phyloP scores from a whole-genome alignment of 2,797 vertebrate species.

The Hippopotamyrus pictus region DNA sequence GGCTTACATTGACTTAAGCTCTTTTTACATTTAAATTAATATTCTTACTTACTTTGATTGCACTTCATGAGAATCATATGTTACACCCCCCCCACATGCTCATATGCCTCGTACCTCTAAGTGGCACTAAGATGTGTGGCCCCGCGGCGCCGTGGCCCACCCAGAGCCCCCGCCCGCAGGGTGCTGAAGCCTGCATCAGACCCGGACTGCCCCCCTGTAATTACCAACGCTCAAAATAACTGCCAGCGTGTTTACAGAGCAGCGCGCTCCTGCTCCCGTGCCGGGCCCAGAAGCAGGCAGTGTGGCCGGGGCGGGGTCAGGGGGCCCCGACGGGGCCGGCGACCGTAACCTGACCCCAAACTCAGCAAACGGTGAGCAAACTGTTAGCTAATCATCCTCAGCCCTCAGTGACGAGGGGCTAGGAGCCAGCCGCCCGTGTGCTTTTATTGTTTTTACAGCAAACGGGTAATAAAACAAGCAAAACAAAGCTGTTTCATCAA shows the following conservation, averaged over 20 bases:
- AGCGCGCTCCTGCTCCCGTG: conserved; percentile 44
- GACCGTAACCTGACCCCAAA: neutral
- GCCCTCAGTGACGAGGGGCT: neutral
- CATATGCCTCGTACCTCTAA: neutral
- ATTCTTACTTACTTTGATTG: neutral
- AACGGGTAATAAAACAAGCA: neutral
- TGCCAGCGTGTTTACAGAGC: conserved; percentile 55
- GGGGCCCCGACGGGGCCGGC: neutral
- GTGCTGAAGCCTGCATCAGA: conserved; percentile 31
- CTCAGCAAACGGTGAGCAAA: neutral
- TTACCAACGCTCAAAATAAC: conserved; percentile 74
- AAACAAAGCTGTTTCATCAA: neutral
- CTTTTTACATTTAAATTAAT: neutral
- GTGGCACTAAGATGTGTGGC: neutral
- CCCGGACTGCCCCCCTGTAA: conserved; percentile 66
- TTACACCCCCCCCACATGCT: neutral
- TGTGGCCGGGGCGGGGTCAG: neutral
- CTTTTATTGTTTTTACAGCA: neutral
- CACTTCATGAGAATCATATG: neutral
- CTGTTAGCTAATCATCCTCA: neutral
- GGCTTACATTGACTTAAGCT: neutral
- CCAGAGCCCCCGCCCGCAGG: conserved; percentile 37
- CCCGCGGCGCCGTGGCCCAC: conserved; percentile 14
- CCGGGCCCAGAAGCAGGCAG: conserved; percentile 20
- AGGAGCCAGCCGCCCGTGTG: neutral